A percentile compares a stretch with the other conserved stretches of the same genome.
phyloP scores from a whole-genome alignment of 2,797 vertebrate genomes.

The Halcyon chelicuti region DNA sequence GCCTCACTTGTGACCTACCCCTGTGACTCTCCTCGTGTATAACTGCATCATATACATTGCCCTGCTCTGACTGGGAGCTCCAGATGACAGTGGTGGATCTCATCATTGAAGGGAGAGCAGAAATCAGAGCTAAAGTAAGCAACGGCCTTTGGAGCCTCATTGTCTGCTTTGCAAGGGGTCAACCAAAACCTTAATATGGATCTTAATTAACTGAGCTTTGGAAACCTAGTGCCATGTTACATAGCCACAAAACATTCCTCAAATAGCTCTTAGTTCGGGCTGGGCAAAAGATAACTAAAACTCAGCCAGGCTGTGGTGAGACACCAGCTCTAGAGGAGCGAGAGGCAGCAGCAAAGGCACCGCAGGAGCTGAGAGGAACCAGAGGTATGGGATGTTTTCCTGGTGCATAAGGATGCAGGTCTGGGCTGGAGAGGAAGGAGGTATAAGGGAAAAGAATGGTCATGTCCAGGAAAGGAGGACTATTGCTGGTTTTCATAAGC shows the following conservation, averaged over 20 bases:
- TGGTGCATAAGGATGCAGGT: neutral
- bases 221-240: neutral
- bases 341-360: neutral
- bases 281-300: neutral
- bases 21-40: neutral
- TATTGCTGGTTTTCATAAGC: neutral
- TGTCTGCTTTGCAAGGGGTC: neutral
- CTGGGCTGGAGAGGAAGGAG: neutral
- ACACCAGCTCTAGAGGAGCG: neutral
- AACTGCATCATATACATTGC: rapidly evolving
- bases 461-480: neutral
- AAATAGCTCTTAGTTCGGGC: neutral
- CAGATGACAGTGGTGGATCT: neutral
- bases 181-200: neutral
- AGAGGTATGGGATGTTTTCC: neutral
- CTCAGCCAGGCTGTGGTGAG: neutral
- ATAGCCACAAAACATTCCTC: neutral
- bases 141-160: rapidly evolving
- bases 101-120: neutral
- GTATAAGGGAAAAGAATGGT: neutral
- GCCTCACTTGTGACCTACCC: neutral
- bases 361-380: rapidly evolving
- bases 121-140: neutral
- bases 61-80: neutral
- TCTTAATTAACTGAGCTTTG: neutral